phyloP scores from a whole-genome alignment of 2,888 invertebrate genomes.

The Linnaemya tessellans region DNA sequence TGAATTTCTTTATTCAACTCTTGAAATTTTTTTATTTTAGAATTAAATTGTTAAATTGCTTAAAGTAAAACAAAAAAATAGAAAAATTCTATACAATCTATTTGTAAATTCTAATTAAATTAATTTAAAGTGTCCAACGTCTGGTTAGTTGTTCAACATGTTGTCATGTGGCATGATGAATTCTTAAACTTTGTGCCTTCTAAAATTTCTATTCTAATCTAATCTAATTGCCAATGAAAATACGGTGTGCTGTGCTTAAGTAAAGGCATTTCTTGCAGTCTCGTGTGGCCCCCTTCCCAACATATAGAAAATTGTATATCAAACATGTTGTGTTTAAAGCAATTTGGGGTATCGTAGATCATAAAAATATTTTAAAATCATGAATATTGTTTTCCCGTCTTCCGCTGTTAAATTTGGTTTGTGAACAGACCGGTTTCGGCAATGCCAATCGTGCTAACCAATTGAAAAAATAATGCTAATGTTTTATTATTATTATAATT shows the following conservation, averaged over 20 bases:
- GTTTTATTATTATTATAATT: too few relatives aligned
- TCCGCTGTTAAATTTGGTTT: too few relatives aligned
- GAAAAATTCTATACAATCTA: background rate
- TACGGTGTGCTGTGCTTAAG: background rate
- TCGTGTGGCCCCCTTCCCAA: too few relatives aligned
- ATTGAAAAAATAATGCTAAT: too few relatives aligned
- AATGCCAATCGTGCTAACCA: too few relatives aligned
- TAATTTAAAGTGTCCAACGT: constrained; percentile 7
- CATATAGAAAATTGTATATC: background rate
- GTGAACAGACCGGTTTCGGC: too few relatives aligned
- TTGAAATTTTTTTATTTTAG: constrained; percentile 28
- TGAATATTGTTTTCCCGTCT: too few relatives aligned
- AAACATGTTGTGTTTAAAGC: background rate
- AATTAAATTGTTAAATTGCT: constrained; percentile 19
- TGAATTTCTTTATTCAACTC: constrained; percentile 1
- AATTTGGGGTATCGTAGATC: too few relatives aligned
- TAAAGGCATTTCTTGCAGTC: too few relatives aligned
- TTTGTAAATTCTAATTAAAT: constrained; percentile 45
- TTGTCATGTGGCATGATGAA: background rate
- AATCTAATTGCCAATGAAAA: background rate
- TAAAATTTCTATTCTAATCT: too few relatives aligned
- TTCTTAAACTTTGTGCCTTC: background rate
- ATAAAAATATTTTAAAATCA: too few relatives aligned
- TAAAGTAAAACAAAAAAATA: constrained; percentile 3
- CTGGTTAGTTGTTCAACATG: background rate